A percentile compares a stretch with the other conserved stretches of the same genome.
Conservation (phyloP, 2,113 vertebrate species). For the Chionodraco myersi region DNA sequence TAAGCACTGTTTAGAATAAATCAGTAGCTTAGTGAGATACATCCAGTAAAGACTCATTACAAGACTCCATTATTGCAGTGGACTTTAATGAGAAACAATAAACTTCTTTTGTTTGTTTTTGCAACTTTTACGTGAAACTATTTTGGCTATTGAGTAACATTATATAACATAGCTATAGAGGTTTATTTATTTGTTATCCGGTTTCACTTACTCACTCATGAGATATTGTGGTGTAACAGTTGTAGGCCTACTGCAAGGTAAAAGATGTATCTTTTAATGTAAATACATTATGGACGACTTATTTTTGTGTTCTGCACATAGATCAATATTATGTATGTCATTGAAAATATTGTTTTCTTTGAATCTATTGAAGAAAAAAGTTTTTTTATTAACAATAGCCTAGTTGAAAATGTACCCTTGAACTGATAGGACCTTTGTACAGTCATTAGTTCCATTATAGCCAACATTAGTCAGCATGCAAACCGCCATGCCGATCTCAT, state of each 20-base stretch:
- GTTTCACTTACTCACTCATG: not conserved
- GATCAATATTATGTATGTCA: not conserved
- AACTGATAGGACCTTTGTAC: not conserved
- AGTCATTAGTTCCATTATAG: constrained; percentile 32
- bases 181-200: too few relatives aligned
- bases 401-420: not conserved
- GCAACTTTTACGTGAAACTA: too few relatives aligned
- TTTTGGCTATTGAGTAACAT: too few relatives aligned
- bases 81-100: too few relatives aligned
- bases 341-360: not conserved
- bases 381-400: not conserved
- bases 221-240: not conserved
- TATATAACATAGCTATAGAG: too few relatives aligned
- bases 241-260: not conserved
- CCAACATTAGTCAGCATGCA: not conserved
- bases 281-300: not conserved
- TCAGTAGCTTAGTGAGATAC: not conserved
- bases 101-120: too few relatives aligned
- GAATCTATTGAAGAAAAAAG: too few relatives aligned
- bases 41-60: not conserved
- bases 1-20: not conserved
- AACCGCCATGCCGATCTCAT: constrained; percentile 37
- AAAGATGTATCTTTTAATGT: not conserved
- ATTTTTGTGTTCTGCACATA: not conserved
- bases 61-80: not conserved